phyloP scores from a whole-genome alignment of 2,113 vertebrate genomes.

The Himantopus leucocephalus region DNA sequence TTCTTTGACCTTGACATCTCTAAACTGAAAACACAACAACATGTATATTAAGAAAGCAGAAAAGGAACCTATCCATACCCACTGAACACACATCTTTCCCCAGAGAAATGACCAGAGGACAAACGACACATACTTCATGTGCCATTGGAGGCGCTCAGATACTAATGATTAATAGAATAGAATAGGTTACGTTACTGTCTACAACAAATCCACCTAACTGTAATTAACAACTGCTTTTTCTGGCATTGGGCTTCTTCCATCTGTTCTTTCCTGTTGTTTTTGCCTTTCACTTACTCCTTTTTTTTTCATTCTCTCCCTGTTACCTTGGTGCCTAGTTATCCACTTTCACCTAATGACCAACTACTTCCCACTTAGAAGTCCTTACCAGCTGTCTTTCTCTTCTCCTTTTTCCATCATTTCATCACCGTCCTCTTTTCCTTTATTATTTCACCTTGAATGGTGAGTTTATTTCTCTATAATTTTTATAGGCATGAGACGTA shows the following conservation, averaged over 20 bases:
- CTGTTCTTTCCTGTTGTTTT: background rate
- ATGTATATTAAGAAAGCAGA: slow-evolving; percentile 55
- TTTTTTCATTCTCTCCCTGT: background rate
- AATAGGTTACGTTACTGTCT: background rate
- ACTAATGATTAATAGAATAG: slow-evolving; percentile 31
- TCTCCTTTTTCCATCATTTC: background rate
- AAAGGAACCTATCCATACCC: slow-evolving; percentile 18
- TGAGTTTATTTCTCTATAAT: background rate
- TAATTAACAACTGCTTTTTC: slow-evolving; percentile 45
- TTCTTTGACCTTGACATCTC: slow-evolving; percentile 59
- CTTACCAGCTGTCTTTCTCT: background rate
- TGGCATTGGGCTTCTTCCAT: background rate
- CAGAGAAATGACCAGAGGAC: slow-evolving; percentile 24
- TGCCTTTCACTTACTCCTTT: background rate
- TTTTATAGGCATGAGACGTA: background rate
- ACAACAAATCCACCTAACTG: background rate
- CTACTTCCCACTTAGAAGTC: background rate
- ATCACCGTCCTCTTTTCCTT: background rate
- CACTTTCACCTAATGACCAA: background rate
- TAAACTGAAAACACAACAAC: slow-evolving; percentile 38
- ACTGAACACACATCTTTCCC: slow-evolving; percentile 14
- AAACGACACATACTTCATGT: slow-evolving; percentile 32
- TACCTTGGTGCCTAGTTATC: background rate
- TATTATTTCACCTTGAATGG: background rate
- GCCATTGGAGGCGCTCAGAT: background rate